These are phyloP conservation scores for Pelodytes ibericus DNA, from an alignment of 2,797 vertebrate genomes.

Conservation along the genomic window DNA sequence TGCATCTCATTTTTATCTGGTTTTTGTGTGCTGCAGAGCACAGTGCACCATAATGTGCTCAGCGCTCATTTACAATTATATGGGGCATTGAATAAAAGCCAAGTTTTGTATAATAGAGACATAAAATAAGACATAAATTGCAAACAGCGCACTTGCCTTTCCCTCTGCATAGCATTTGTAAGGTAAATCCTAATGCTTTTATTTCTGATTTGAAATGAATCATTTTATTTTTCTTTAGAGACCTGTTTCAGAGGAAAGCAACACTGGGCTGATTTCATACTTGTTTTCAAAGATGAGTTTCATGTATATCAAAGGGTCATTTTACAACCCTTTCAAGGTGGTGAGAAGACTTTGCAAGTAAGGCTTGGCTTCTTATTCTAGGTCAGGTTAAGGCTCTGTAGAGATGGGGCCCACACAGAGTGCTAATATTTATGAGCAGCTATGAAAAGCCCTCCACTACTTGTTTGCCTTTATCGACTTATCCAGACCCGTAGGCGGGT, in stretches of 20 bases:
- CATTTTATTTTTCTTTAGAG: conserved; percentile 37
- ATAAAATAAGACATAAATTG: conserved; percentile 48
- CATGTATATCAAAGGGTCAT: not conserved
- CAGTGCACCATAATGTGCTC: conserved; percentile 36
- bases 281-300: conserved; percentile 4
- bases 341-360: too few species aligned
- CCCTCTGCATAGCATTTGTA: conserved; percentile 23
- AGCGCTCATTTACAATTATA: conserved; percentile 52
- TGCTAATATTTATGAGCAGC: too few species aligned
- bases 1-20: conserved; percentile 32
- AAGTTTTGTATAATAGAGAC: conserved; percentile 42
- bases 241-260: conserved; percentile 27
- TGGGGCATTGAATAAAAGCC: conserved; percentile 48
- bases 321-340: not conserved
- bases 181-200: conserved; percentile 47
- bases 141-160: conserved; percentile 13
- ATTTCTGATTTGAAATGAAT: conserved; percentile 33
- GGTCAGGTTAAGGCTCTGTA: too few species aligned
- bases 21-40: conserved; percentile 40
- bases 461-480: too few species aligned
- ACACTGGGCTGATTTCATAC: conserved; percentile 5
- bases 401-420: too few species aligned
- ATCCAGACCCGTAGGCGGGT: too few species aligned
- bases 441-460: too few species aligned
- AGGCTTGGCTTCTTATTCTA: too few species aligned